These are phyloP conservation scores for Merodon equestris DNA, from an alignment of 2,888 invertebrate genomes.

Conservation along the genomic window DNA sequence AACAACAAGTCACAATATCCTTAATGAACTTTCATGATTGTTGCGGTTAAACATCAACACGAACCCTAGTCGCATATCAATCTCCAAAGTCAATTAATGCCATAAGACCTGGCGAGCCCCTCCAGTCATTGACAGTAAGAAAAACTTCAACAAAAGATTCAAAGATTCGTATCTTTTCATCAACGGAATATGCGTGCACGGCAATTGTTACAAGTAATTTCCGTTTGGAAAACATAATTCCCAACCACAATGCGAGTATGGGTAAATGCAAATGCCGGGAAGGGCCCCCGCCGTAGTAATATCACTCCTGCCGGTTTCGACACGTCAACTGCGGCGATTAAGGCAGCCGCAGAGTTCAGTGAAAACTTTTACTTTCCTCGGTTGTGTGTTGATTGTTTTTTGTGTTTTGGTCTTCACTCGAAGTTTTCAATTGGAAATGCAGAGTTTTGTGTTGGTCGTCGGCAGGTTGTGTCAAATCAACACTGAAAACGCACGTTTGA, in stretches of 20 bases:
- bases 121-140: constrained; percentile 31
- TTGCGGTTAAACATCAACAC: constrained; percentile 30
- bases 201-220: constrained; percentile 65
- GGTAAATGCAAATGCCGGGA: constrained; percentile 45
- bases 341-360: background rate
- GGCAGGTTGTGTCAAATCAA: background rate
- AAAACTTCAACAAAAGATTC: constrained; percentile 23
- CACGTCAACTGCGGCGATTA: background rate
- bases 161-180: constrained; percentile 58
- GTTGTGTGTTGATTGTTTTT: no score
- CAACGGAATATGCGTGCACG: constrained; percentile 50
- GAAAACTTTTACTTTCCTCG: constrained; percentile 60
- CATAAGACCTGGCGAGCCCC: constrained; percentile 11
- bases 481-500: constrained; percentile 48
- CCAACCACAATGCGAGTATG: constrained; percentile 22
- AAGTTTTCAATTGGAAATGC: constrained; percentile 40
- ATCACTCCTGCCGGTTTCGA: background rate
- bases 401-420: no score
- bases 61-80: background rate
- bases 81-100: constrained; percentile 39
- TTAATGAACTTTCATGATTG: constrained; percentile 35
- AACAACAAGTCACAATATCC: no score
- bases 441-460: background rate
- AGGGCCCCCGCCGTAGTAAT: no score
- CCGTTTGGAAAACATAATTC: constrained; percentile 53